phyloP scores from a whole-genome alignment of 2,113 vertebrate species.

The Eretmochelys imbricata region DNA sequence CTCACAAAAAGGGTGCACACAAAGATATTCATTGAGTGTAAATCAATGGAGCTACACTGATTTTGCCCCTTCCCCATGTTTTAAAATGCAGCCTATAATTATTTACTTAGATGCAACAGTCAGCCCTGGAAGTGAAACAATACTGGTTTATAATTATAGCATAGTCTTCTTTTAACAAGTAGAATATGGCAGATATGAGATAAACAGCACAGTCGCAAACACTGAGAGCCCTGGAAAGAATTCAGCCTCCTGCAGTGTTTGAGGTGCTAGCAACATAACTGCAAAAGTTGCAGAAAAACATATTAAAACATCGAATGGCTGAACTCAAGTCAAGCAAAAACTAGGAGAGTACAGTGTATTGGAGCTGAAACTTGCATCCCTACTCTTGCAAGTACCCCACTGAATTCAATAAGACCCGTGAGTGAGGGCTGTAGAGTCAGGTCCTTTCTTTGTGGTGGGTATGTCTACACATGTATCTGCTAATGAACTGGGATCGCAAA shows the following conservation, averaged over 20 bases:
- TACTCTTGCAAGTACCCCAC: background rate
- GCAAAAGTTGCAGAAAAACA: constrained; percentile 20
- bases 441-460: background rate
- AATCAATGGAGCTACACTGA: constrained; percentile 4
- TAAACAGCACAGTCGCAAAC: background rate
- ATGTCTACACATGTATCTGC: background rate
- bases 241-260: background rate
- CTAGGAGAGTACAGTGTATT: background rate
- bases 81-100: background rate
- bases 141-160: constrained; percentile 31
- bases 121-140: constrained; percentile 14
- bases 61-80: background rate
- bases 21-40: background rate
- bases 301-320: background rate
- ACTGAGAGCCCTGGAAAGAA: background rate
- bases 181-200: constrained; percentile 25
- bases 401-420: background rate
- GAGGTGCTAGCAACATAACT: background rate
- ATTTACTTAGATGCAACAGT: background rate
- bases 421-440: background rate
- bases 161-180: constrained; percentile 28
- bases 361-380: background rate
- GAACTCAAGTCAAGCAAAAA: background rate
- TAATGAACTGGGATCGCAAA: background rate
- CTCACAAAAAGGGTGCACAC: background rate